These are phyloP conservation scores for Valencia hispanica DNA, from an alignment of 2,797 vertebrate genomes.

Conservation along the genomic window DNA sequence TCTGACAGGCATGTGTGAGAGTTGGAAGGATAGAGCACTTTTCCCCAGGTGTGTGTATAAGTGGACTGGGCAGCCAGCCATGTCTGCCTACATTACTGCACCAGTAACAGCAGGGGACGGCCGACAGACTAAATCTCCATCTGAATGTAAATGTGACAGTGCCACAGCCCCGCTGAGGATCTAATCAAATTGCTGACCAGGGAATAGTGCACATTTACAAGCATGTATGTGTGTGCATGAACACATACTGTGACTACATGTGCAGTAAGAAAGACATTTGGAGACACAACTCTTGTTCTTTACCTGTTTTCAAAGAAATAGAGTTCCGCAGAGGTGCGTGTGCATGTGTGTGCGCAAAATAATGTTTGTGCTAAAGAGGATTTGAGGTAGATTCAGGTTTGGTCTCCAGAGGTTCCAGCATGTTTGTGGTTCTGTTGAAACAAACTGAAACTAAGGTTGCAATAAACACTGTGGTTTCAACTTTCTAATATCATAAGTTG, in stretches of 20 bases:
- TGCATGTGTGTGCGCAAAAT: slow-evolving; percentile 11
- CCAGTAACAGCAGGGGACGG: slow-evolving; percentile 75
- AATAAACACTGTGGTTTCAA: slow-evolving; percentile 68
- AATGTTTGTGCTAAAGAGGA: slow-evolving; percentile 65
- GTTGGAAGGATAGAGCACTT: slow-evolving; percentile 69
- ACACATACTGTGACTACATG: slow-evolving; percentile 47
- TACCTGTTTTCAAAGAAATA: slow-evolving; percentile 67
- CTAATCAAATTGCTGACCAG: slow-evolving; percentile 71
- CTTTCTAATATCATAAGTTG: slow-evolving; percentile 65
- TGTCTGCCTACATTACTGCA: slow-evolving; percentile 78
- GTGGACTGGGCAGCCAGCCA: slow-evolving; percentile 78
- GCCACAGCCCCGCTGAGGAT: slow-evolving; percentile 65
- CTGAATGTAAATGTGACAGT: slow-evolving; percentile 78
- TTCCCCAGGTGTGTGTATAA: slow-evolving; percentile 77
- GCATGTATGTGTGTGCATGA: slow-evolving; percentile 23
- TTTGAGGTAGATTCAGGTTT: slow-evolving; percentile 80
- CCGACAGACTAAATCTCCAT: slow-evolving; percentile 77
- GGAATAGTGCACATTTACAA: slow-evolving; percentile 55
- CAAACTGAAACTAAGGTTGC: slow-evolving; percentile 59
- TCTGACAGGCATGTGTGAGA: slow-evolving; percentile 65
- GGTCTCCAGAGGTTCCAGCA: slow-evolving; percentile 70
- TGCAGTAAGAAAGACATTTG: slow-evolving; percentile 27
- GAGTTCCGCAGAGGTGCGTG: slow-evolving; percentile 60
- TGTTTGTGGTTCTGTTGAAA: slow-evolving; percentile 76
- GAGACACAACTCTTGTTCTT: slow-evolving; percentile 35